A percentile compares a stretch with the other conserved stretches of the same genome.
These are phyloP conservation scores for Parazoanthus darwini DNA, from an alignment of 92 coral and sea anemone genomes.

Conservation along the genomic window DNA sequence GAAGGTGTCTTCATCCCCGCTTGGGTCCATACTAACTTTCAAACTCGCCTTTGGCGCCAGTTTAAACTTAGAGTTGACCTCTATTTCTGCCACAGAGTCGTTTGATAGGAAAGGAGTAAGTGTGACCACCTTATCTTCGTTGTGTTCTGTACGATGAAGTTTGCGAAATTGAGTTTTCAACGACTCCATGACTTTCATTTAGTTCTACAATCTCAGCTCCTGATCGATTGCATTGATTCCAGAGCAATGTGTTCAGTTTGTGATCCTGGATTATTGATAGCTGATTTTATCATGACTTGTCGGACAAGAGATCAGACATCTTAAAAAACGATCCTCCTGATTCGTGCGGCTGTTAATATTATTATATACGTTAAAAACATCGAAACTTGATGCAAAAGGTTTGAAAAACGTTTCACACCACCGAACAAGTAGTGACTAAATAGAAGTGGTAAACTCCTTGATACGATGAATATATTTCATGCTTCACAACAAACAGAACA, in stretches of 20 bases:
- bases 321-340: too few relatives aligned
- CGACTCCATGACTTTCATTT: not conserved
- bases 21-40: constrained; percentile 32
- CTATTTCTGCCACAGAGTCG: not conserved
- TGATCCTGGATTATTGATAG: not conserved
- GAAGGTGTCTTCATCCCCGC: constrained; percentile 5
- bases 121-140: not conserved
- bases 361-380: too few relatives aligned
- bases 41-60: constrained; percentile 19
- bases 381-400: too few relatives aligned
- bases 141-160: not conserved
- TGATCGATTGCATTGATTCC: too few relatives aligned
- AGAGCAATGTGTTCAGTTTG: not conserved
- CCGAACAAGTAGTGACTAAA: too few relatives aligned
- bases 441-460: too few relatives aligned
- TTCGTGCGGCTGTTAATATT: not conserved
- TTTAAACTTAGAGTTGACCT: not conserved
- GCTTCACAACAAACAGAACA: too few relatives aligned
- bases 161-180: not conserved
- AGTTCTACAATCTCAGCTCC: not conserved
- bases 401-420: too few relatives aligned
- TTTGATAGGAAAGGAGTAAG: not conserved
- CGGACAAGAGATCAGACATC: too few relatives aligned
- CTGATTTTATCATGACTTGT: not conserved
- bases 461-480: too few relatives aligned